Conservation (phyloP, 2,888 invertebrate species). For the Drosophila incognita region DNA sequence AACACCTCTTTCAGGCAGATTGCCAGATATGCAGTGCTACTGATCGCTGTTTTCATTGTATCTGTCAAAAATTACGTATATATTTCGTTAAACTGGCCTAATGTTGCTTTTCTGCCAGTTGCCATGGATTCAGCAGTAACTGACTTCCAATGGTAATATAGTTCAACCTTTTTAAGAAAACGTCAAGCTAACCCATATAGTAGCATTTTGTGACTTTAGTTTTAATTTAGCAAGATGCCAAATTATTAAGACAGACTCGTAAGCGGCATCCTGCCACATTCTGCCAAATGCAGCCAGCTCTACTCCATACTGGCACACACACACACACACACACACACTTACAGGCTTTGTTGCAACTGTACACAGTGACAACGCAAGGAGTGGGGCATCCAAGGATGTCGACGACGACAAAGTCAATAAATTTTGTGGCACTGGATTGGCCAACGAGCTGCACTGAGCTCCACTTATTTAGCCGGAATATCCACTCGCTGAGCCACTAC, state of each 20-base stretch:
- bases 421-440: constrained; percentile 75
- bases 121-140: not conserved
- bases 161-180: not conserved
- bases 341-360: constrained; percentile 41
- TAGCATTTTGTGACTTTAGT: constrained; percentile 64
- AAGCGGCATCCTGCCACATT: constrained; percentile 21
- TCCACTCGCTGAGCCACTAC: constrained; percentile 50
- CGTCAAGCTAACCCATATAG: not conserved
- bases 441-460: constrained; percentile 61
- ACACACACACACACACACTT: constrained; percentile 3
- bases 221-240: constrained; percentile 73
- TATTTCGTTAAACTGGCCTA: not conserved
- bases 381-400: constrained; percentile 44
- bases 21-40: no score
- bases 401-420: constrained; percentile 75
- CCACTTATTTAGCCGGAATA: constrained; percentile 69
- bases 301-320: not conserved
- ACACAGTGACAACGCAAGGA: constrained; percentile 15
- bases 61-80: not conserved
- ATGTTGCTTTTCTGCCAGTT: not conserved
- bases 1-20: not conserved
- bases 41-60: not conserved
- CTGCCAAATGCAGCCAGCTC: constrained; percentile 17
- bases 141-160: not conserved
- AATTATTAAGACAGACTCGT: constrained; percentile 65